These are phyloP conservation scores for Nasonia vitripennis DNA, from an alignment of 1,140 invertebrate genomes.

Conservation along the genomic window DNA sequence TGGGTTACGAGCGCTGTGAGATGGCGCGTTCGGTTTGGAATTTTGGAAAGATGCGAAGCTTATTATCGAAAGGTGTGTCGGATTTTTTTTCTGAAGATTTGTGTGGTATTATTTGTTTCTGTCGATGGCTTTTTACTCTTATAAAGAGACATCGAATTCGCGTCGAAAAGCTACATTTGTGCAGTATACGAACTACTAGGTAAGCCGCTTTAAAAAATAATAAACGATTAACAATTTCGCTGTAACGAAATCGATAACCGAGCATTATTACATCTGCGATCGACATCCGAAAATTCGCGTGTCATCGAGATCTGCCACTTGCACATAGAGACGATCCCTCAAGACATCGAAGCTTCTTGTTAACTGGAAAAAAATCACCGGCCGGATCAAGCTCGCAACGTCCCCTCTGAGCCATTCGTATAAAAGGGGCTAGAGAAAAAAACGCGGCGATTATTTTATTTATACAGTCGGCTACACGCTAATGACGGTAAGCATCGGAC, in stretches of 20 bases:
- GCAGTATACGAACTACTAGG: too few relatives aligned
- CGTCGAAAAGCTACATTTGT: too few relatives aligned
- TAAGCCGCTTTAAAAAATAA: neutral
- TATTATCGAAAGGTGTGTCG: too few relatives aligned
- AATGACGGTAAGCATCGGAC: conserved; percentile 62
- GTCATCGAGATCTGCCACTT: conserved; percentile 17
- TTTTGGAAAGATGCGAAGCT: neutral
- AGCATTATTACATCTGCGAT: neutral
- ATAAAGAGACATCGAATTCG: too few relatives aligned
- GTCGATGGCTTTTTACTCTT: too few relatives aligned
- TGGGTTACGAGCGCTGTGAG: neutral
- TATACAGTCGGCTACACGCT: conserved; percentile 59
- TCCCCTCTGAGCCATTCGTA: neutral
- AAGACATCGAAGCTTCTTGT: neutral
- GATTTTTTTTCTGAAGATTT: too few relatives aligned
- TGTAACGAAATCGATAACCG: neutral
- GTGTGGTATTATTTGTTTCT: too few relatives aligned
- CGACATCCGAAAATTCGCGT: conserved; percentile 6
- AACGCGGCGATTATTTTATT: conserved; percentile 63
- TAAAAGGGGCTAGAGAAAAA: conserved; percentile 20
- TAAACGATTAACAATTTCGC: neutral
- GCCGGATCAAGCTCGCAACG: neutral
- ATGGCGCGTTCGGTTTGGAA: neutral
- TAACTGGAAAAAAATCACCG: neutral
- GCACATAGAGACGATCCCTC: neutral